phyloP scores from a whole-genome alignment of 2,797 vertebrate species.

The Perdix hodgsoniae region DNA sequence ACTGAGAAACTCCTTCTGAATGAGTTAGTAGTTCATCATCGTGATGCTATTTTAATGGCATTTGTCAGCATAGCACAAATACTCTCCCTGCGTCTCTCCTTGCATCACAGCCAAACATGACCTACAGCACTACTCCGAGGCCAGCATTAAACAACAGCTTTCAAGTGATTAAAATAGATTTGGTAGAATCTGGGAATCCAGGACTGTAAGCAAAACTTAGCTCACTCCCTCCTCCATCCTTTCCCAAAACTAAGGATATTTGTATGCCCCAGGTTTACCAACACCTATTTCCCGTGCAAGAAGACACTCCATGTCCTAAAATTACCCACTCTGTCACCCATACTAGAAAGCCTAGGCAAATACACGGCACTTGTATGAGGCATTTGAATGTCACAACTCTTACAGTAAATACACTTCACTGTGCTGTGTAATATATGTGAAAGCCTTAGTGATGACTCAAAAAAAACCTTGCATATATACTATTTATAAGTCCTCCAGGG shows the following conservation, averaged over 20 bases:
- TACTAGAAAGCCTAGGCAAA: not conserved
- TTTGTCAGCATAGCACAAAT: not conserved
- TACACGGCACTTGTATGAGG: not conserved
- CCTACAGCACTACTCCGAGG: not conserved
- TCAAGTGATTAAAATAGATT: not conserved
- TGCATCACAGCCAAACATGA: not conserved
- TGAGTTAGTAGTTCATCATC: not conserved
- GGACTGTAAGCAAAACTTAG: not conserved
- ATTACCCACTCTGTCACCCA: not conserved
- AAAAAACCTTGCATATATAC: not conserved
- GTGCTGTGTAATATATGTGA: not conserved
- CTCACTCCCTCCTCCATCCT: not conserved
- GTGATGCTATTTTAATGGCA: not conserved
- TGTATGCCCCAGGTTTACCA: not conserved
- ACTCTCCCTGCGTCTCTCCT: fast-evolving
- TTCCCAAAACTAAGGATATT: not conserved
- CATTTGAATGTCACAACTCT: not conserved
- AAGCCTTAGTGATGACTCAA: not conserved
- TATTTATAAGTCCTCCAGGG: not conserved
- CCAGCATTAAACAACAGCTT: not conserved
- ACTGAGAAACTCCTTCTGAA: not conserved
- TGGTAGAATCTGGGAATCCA: not conserved
- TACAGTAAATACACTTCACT: not conserved
- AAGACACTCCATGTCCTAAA: not conserved
- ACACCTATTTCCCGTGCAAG: not conserved